Base-by-base conservation (phyloP, 1,140 invertebrate species). In the Chrysoperla carnea region DNA sequence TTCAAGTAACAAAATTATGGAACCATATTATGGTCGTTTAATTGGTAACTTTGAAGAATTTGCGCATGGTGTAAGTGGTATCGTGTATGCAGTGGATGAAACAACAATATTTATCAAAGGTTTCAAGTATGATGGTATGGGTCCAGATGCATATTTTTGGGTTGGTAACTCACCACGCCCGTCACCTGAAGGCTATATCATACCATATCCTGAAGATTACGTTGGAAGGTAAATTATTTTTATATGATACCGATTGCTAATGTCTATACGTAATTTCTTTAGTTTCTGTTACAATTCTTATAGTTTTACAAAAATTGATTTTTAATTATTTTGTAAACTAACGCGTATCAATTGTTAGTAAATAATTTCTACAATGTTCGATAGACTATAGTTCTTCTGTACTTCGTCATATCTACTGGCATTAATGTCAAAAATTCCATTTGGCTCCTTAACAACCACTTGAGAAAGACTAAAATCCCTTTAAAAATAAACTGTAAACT, bases 141-240 rank as follows among this genome's bases (percentile, higher is more conserved):
- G 76, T 12, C 83, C 83, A 39, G 82, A 83, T 58, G 81, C 84
- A 4, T 88, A 75, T 62, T 91, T 92, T 64, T 90, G 84, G 86
- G 79, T 84, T 14, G 86, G 86, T 3, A 84, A 82, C 52, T 75
- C 75, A 2, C 61, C 72, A 1, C 64, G 74, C 39, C 85, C 85
- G 1, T 77, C 73, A 46, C 83, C 83, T 5, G 76, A 80, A 9
- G 87, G 86, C 39, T 78, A 74, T 37, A 75, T 85, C 12, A 78
- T 92, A 53, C 84, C 85, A 0, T 89, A 87, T 59, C 85, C 85
- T 28, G 82, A 87, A 52, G 77, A 84, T 50, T 81, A 80, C 55
- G 62, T 63, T 23, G 76, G 74, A 51, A 75, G 71, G 81, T 81
- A 62, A 69, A 67, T 67, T 42, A 14, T 35, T 42, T 44, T 35